A percentile compares a stretch with the other conserved stretches of the same genome.
phyloP scores from a whole-genome alignment of 2,113 vertebrate genomes.

The Phylloscopus trochiloides region DNA sequence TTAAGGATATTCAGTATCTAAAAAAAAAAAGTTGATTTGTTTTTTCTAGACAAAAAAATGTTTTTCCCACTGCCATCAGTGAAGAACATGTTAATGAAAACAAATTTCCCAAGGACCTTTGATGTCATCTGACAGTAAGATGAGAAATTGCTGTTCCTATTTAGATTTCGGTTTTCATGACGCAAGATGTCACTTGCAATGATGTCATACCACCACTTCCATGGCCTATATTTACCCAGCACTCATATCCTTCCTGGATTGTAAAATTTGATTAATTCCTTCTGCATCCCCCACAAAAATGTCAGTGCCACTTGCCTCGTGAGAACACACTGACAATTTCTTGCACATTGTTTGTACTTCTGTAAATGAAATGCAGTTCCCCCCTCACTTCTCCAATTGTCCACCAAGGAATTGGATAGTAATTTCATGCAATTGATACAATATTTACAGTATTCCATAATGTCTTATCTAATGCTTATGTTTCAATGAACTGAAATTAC shows the following conservation, averaged over 20 bases:
- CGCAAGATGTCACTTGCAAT: not conserved
- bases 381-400: not conserved
- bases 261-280: conserved; percentile 25
- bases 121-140: conserved; percentile 27
- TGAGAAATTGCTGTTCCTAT: not conserved
- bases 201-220: not conserved
- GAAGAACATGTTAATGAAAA: conserved; percentile 59
- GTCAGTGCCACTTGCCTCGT: conserved; percentile 6
- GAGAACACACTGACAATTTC: not conserved
- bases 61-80: conserved; percentile 29
- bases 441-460: conserved; percentile 49
- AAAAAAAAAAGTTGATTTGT: conserved; percentile 18
- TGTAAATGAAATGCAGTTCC: conserved; percentile 26
- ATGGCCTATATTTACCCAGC: not conserved
- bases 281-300: not conserved
- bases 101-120: conserved; percentile 22
- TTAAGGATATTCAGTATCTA: not conserved
- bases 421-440: conserved; percentile 21
- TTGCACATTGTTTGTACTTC: conserved; percentile 11
- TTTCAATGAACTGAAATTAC: conserved; percentile 41
- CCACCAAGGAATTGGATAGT: not conserved
- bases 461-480: conserved; percentile 14
- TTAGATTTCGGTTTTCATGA: not conserved
- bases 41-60: conserved; percentile 27
- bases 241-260: not conserved